Evolutionary conservation across 1,140 invertebrate genomes (phyloP), one percentile per base, ranked within the genome.

Genomic region (Pogonus chalceus): DNA sequence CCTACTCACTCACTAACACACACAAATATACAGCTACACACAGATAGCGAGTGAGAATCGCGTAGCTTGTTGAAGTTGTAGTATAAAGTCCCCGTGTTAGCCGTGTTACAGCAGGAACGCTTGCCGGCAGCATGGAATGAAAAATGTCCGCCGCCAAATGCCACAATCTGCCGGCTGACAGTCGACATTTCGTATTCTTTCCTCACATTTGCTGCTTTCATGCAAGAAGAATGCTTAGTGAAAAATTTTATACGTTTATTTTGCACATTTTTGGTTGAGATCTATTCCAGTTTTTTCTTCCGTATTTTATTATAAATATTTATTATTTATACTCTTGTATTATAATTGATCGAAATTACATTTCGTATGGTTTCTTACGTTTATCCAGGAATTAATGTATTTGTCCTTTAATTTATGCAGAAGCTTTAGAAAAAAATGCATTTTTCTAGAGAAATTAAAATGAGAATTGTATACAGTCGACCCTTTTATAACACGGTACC

Each of bases 131-230:
- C 23, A 26, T 7, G 43, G n/a, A 56, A 57, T 62, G 62, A 64
- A 64, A 64, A 64, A 64, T 63, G 62, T 64, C 62, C 60, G 62
- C 58, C 37, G 18, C 7, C 37, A 43, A 43, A 16, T 43, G 37
- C 37, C 37, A 43, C 37, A 43, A 43, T 43, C 37, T 18, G 37
- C 18, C 37, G 18, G 18, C 37, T 43, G 37, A 43, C 37, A 43
- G 18, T 9, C 18, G 18, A 18, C 37, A 43, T 43, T 43, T 43
- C 18, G 37, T 43, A 43, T 43, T 43, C 37, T 43, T 43, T 43
- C 37, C 18, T 43, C 37, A 43, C 26, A 7, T 7, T 43, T 16
- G 7, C 37, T 43, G 18, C 37, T 4, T 43, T 18, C 18, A 7
- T 10, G 9, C 9, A 43, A 3, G 7, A 7, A 43, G 9, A 3